A percentile compares a stretch with the other conserved stretches of the same genome.
These are phyloP conservation scores for Amphiprion percula DNA, from an alignment of 2,113 vertebrate genomes.

Conservation along the genomic window DNA sequence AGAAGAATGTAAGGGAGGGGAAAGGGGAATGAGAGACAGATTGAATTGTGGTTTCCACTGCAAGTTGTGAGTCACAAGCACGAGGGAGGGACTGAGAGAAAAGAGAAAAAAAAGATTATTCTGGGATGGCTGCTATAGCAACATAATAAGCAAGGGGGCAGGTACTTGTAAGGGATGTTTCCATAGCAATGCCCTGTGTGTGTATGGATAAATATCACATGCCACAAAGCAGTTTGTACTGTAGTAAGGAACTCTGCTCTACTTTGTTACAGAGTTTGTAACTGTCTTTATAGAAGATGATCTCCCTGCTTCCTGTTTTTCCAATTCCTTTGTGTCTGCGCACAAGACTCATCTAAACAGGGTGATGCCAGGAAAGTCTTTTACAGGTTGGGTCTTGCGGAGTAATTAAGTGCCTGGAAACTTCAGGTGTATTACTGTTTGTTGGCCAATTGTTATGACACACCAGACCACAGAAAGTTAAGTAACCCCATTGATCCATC, in stretches of 20 bases:
- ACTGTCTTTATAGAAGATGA: conserved; percentile 13
- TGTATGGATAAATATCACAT: conserved; percentile 84
- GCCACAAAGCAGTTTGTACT: conserved; percentile 69
- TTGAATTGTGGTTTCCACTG: conserved; percentile 87
- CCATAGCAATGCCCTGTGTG: conserved; percentile 83
- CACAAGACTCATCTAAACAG: background rate
- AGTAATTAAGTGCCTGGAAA: background rate
- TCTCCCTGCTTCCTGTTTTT: background rate
- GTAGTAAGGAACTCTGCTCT: conserved; percentile 50
- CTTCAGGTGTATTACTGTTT: conserved; percentile 15
- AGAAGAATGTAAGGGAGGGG: conserved; percentile 71
- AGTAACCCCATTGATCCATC: background rate
- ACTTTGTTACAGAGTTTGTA: conserved; percentile 45
- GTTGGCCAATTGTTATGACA: conserved; percentile 20
- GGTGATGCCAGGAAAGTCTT: conserved; percentile 29
- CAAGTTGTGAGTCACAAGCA: conserved; percentile 85
- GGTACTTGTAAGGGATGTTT: conserved; percentile 80
- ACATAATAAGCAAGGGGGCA: conserved; percentile 87
- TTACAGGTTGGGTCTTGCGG: conserved; percentile 64
- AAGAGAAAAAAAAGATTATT: conserved; percentile 79
- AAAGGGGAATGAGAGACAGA: conserved; percentile 81
- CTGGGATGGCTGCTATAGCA: conserved; percentile 86
- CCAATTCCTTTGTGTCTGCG: conserved; percentile 11
- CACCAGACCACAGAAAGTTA: background rate
- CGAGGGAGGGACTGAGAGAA: conserved; percentile 77